phyloP scores from a whole-genome alignment of 1,140 invertebrate genomes.

The Psix sp. region DNA sequence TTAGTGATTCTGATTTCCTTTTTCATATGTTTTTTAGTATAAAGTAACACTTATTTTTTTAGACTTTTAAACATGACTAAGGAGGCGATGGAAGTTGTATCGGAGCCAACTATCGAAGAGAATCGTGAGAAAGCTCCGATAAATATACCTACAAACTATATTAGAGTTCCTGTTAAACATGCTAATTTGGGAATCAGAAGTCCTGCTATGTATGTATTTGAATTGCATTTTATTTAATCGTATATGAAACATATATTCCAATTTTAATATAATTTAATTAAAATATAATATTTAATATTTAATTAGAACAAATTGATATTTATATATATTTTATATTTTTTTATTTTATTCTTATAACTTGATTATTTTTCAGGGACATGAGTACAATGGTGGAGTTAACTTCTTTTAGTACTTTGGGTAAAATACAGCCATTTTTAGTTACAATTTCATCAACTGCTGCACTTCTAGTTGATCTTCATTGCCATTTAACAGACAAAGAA shows the following conservation, averaged over 20 bases:
- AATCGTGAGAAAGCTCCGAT: constrained; percentile 54
- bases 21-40: constrained; percentile 1
- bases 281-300: too few species aligned
- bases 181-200: constrained; percentile 75
- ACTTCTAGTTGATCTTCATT: constrained; percentile 94
- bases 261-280: constrained; percentile 5
- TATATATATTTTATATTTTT: not conserved
- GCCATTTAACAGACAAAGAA: constrained; percentile 93
- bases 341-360: constrained; percentile 4
- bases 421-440: constrained; percentile 94
- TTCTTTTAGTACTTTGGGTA: constrained; percentile 89
- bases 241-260: not conserved
- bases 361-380: constrained; percentile 83
- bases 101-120: constrained; percentile 62
- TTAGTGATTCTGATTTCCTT: not conserved
- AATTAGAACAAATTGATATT: too few species aligned
- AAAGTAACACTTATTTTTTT: too few species aligned
- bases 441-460: constrained; percentile 93
- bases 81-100: constrained; percentile 59
- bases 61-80: constrained; percentile 51
- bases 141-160: constrained; percentile 52
- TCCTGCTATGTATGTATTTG: constrained; percentile 71
- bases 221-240: not conserved
- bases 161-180: constrained; percentile 75
- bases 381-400: constrained; percentile 92